Base-by-base conservation (phyloP, 2,113 vertebrate genomes). In the western clawed frog (Xenopus tropicalis) region DNA sequence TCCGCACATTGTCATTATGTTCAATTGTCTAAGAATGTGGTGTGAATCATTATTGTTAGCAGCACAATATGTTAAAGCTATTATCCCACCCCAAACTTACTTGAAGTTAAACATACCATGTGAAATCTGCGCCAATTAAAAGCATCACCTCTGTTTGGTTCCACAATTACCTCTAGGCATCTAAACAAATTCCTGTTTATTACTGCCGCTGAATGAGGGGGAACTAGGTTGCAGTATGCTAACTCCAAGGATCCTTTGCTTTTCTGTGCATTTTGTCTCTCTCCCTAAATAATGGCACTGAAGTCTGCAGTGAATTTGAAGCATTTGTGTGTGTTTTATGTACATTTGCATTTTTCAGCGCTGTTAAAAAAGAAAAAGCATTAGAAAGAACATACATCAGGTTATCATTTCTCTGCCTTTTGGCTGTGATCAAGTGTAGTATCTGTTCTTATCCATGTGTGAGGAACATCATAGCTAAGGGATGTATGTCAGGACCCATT, bases 11-110 rank as follows among this genome's bases (percentile, higher is more conserved):
- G 58, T 56, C 21, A 75, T 74, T 69, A 69, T 22, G 4, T 68
- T 42, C 56, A 74, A 69, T 63, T 75, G 72, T 75, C 58, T 69
- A 51, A 48, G 61, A 69, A 75, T 69, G 24, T 43, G 20, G 44
- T 54, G 20, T 54, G 66, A 75, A 75, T 75, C 20, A 62, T 54
- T 69, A 24, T 69, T 62, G 54, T 63, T 62, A 52, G 21, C 59
- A 67, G 24, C 46, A 37, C n/a, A 74, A 43, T 58, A 67, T 54
- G 22, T 24, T 23, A 22, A 16, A 21, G 9, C 12, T 23, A 22
- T 43, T 61, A 11, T 61, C 21, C 46, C 43, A 37, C 65, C 65
- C 19, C 48, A 67, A 65, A 65, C 25, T 13, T 54, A 56, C 25
- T 16, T 44, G 16, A 52, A 72, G 48, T 19, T 44, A 72, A 72